Conservation (phyloP, 2,888 invertebrate genomes). For the Melanophora roralis region DNA sequence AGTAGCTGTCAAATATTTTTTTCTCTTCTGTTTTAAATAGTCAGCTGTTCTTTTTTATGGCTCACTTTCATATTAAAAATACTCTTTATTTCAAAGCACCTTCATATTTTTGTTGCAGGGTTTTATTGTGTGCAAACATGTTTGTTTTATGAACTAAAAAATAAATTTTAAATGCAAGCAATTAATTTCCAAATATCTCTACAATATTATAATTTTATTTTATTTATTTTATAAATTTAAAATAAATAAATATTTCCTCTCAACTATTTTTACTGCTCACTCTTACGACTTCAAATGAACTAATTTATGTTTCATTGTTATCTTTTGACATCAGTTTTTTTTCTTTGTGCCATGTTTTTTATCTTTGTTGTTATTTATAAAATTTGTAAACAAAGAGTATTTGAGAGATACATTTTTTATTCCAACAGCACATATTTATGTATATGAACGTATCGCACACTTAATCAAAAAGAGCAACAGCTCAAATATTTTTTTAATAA, state of each 20-base stretch:
- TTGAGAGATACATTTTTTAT: constrained; percentile 17
- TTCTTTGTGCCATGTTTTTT: neutral
- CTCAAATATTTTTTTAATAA: no score
- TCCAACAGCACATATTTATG: neutral
- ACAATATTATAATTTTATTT: neutral
- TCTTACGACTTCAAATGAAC: constrained; percentile 34
- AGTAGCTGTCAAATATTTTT: neutral
- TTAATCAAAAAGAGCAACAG: neutral
- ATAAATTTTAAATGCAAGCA: no score
- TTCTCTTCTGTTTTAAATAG: neutral
- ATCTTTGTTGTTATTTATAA: constrained; percentile 11
- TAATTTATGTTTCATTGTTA: neutral
- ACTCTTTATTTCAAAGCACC: constrained; percentile 19
- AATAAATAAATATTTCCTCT: neutral
- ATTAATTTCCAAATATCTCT: no score
- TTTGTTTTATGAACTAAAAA: neutral
- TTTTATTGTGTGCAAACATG: constrained; percentile 32
- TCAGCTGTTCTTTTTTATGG: neutral
- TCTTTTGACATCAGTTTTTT: neutral
- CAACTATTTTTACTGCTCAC: constrained; percentile 20
- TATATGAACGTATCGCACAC: neutral
- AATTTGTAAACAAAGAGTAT: constrained; percentile 12
- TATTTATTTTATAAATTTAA: neutral
- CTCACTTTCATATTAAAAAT: neutral
- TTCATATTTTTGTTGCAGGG: constrained; percentile 34